Evolutionary conservation across 2,888 invertebrate genomes (phyloP), one percentile per base, ranked within the genome.

Genomic region (Melanostoma mellinum): DNA sequence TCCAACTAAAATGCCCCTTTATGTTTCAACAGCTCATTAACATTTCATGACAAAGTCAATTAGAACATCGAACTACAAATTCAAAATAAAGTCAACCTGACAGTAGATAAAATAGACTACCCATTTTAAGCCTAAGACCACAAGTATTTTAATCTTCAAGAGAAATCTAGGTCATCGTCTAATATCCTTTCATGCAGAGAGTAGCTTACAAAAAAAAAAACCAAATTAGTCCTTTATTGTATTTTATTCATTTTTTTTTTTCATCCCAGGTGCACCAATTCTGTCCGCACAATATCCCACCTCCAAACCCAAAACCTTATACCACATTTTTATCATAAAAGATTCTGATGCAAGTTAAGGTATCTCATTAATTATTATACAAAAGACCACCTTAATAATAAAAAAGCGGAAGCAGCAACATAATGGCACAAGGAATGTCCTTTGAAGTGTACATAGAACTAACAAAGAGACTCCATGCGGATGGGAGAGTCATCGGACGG

Each of bases 291-390:
- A 69, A 74, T 69, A 36, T 46, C 67, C 63, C 48, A 20, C 4
- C 42, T 9, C 33, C 33, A 9, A n/a, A 3, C 10, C 9, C 46
- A 20, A 20, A 20, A 20, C 9, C 4, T 3, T 20, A 44, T 44
- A 33, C 8, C 9, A 6, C 6, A 55, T 20, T 20, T 20, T 20
- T 20, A 20, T 67, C 32, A 76, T 72, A 76, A 81, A 72, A 61
- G 72, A 72, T 56, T 20, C 72, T 73, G 77, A 73, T 78, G 68
- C 78, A 61, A 77, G 73, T 65, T 65, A 74, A 78, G 73, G 78
- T 73, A 73, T 78, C 77, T 82, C 78, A 73, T 82, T 82, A 82
- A 82, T 82, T 69, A 82, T 82, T 82, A 82, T 82, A 82, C 77
- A 78, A 82, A 78, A 82, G 78, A 77, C 73, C 73, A 63, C 58